phyloP scores from a whole-genome alignment of 2,113 vertebrate species.

The Vidua macroura region DNA sequence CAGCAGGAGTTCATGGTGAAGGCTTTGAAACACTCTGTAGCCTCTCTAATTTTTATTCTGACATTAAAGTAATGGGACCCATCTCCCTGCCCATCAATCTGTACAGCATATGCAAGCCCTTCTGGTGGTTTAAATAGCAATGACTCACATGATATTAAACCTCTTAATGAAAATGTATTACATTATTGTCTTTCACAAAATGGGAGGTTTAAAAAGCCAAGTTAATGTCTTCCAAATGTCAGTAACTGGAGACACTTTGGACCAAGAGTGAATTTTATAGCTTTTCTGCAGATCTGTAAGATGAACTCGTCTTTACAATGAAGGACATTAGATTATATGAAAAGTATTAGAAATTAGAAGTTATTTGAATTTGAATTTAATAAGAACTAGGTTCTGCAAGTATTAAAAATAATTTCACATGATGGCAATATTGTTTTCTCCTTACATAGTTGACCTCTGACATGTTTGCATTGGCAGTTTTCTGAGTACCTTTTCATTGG shows the following conservation, averaged over 20 bases:
- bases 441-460: neutral
- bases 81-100: conserved; percentile 49
- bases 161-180: conserved; percentile 51
- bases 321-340: neutral
- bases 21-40: neutral
- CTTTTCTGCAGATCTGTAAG: neutral
- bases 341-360: neutral
- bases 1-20: neutral
- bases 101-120: conserved; percentile 30
- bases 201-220: conserved; percentile 48
- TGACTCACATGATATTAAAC: conserved; percentile 53
- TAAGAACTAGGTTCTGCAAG: neutral
- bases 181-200: conserved; percentile 34
- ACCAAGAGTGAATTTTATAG: neutral
- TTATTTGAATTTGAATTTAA: neutral
- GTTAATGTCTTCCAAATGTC: conserved; percentile 35
- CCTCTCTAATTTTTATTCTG: conserved; percentile 22
- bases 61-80: conserved; percentile 29
- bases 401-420: neutral
- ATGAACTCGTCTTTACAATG: neutral
- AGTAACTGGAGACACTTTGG: conserved; percentile 1
- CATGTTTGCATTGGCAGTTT: neutral
- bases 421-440: neutral
- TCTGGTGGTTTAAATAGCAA: conserved; percentile 41
- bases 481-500: neutral